These are phyloP conservation scores for Sarcophaga bullata DNA, from an alignment of 1,140 invertebrate genomes.

Conservation along the genomic window DNA sequence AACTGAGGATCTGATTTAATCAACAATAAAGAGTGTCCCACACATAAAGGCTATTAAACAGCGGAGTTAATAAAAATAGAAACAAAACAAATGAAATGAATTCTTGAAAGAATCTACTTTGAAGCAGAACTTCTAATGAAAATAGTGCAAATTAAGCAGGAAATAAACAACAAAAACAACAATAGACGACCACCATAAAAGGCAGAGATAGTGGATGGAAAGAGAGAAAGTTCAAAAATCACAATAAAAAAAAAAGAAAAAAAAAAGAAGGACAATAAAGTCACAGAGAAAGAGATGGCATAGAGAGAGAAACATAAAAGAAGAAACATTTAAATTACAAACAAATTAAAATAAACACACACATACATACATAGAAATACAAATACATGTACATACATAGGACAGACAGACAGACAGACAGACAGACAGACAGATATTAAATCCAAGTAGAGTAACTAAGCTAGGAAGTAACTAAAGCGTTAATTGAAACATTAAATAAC, in stretches of 20 bases:
- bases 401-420: not conserved
- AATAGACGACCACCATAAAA: not conserved
- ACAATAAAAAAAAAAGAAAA: not conserved
- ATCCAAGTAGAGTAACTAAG: not conserved
- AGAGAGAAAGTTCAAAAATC: not conserved
- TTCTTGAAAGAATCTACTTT: too few relatives aligned
- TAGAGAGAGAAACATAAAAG: too few relatives aligned
- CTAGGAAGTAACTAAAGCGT: slow-evolving; percentile 48
- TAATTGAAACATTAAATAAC: slow-evolving; percentile 59
- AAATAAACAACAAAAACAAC: slow-evolving; percentile 26
- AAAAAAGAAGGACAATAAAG: not conserved
- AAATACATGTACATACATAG: too few relatives aligned
- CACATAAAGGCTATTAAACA: slow-evolving; percentile 6
- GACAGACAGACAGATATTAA: not conserved
- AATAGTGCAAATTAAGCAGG: slow-evolving; percentile 34
- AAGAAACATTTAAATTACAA: slow-evolving; percentile 35
- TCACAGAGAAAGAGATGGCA: too few relatives aligned
- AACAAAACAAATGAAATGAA: not conserved
- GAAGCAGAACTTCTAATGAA: not conserved
- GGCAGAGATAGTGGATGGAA: not conserved
- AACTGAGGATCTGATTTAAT: not conserved
- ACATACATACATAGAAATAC: not conserved
- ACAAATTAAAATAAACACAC: slow-evolving; percentile 25
- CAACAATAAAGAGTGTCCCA: slow-evolving; percentile 10
- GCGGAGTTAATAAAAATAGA: slow-evolving; percentile 18